Conservation (phyloP, 2,888 invertebrate species). For the Phlogophora meticulosa region DNA sequence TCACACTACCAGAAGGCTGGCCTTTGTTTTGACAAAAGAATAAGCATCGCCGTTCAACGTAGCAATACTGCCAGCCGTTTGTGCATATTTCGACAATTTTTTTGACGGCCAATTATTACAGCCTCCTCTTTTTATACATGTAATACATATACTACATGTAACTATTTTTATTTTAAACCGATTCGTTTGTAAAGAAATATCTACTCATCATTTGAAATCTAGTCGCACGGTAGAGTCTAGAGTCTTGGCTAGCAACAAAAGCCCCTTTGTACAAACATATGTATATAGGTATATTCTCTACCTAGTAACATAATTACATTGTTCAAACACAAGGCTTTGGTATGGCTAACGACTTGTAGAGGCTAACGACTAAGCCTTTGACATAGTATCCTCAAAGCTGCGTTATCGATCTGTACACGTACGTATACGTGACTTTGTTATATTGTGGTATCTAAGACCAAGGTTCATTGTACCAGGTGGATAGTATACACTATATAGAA, state of each 20-base stretch:
- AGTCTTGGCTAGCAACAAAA: slow-evolving; percentile 2
- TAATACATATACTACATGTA: too few species aligned
- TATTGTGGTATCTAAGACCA: not conserved
- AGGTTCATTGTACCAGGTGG: not conserved
- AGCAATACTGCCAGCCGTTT: too few species aligned
- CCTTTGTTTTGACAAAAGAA: too few species aligned
- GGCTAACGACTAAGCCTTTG: slow-evolving; percentile 47
- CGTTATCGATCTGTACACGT: slow-evolving; percentile 24
- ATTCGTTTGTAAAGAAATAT: too few species aligned
- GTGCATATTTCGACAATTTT: too few species aligned
- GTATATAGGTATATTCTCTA: not conserved
- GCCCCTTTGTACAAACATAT: not conserved
- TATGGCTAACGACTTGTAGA: slow-evolving; percentile 37
- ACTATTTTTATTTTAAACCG: too few species aligned
- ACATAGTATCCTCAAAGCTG: slow-evolving; percentile 49
- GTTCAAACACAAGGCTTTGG: slow-evolving; percentile 40
- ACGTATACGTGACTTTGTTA: slow-evolving; percentile 3
- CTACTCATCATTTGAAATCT: too few species aligned
- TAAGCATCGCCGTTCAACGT: too few species aligned
- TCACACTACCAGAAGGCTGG: too few species aligned
- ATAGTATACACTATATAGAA: not conserved
- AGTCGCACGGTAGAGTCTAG: too few species aligned
- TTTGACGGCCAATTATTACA: too few species aligned
- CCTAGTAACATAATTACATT: slow-evolving; percentile 27
- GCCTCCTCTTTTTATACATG: too few species aligned